Base-by-base conservation (phyloP, 1,140 invertebrate genomes). In the Lasioglossum albipes region DNA sequence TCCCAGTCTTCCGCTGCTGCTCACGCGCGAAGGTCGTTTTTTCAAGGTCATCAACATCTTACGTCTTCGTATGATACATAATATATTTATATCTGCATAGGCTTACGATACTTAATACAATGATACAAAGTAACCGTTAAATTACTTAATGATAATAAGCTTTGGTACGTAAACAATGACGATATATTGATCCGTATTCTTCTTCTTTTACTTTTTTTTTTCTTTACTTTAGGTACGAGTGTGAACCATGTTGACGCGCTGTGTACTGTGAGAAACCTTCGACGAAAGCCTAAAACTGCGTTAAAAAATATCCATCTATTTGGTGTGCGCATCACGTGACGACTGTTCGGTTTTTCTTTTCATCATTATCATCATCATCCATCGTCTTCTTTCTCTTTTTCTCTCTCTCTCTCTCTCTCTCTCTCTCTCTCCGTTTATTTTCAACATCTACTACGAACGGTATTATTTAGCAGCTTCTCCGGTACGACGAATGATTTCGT, bases 101-200 rank as follows among this genome's bases (percentile, higher is more conserved):
- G 89, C 89, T 90, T 93, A 92, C 87, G 89, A 90, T 91, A 93
- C 91, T 91, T 90, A 89, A 92, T 91, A 90, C 89, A 91, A 92
- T 92, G 90, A 91, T 93, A 92, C 86, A 93, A 92, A 92, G 87
- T 90, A 92, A 92, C 90, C 86, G 83, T 91, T 89, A 91, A 92
- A 90, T 91, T 92, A 92, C 88, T 92, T 91, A 92, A 91, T 90
- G 85, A 87, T 90, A 89, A 90, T 92, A 92, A 93, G 91, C 93
- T 93, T 93, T 93, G 93, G 93, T 93, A 93, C 90, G 91, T 91
- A 93, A 93, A 92, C 89, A 92, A 92, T 92, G 90, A 91, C 88
- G 88, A 91, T 86, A 84, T 89, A 84, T 83, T 83, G 80, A 89
- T 87, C 74, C 74, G 78, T 88, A 49, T 49, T 49, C 45, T 57